Evolutionary conservation across 2,797 vertebrate species (phyloP), one percentile per base, ranked within the genome.

Genomic region (Catostomus latipinnis): DNA sequence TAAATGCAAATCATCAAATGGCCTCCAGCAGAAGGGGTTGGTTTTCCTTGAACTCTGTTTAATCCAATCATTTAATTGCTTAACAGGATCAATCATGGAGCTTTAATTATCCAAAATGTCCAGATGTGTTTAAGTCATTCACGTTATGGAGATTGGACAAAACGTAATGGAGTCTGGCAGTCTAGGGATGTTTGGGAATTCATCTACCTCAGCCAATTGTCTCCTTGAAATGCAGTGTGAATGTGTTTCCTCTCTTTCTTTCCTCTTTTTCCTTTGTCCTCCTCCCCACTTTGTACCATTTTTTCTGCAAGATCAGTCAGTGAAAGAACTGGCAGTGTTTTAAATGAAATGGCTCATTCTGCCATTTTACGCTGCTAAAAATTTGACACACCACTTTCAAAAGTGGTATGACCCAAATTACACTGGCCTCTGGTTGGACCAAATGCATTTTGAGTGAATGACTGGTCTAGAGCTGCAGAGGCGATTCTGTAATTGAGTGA

Each of bases 51-150:
- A 80, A 81, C 81, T 85, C 82, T 79, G 74, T 84, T 82, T 83
- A 84, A 84, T 85, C 76, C 74, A 62, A 74, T 80, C 78, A 74
- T 81, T 77, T 83, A 87, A 84, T 86, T 86, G 70, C 78, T 81
- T 84, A 81, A 87, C 75, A 73, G 71, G 77, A 82, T 78, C 73
- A 81, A 83, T 85, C 79, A 82, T 78, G 67, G 49, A 58, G 63
- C 74, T 79, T 60, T 85, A 81, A 86, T 83, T 83, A 82, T 67
- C 76, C 78, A 61, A 83, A 83, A 84, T 83, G 78, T 78, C 72
- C 52, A 83, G 80, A 67, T 81, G 68, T 70, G 61, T 79, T 77
- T 57, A 74, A 71, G 52, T 8, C 65, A 66, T 60, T 67, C 72
- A 72, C 63, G 48, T 81, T 76, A 66, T 82, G 80, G 71, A 79